Percentiles rank a stretch among this genome's conserved stretches.
These are phyloP conservation scores for Paedocypris micromegethes DNA, from an alignment of 2,797 vertebrate species.

Conservation along the genomic window DNA sequence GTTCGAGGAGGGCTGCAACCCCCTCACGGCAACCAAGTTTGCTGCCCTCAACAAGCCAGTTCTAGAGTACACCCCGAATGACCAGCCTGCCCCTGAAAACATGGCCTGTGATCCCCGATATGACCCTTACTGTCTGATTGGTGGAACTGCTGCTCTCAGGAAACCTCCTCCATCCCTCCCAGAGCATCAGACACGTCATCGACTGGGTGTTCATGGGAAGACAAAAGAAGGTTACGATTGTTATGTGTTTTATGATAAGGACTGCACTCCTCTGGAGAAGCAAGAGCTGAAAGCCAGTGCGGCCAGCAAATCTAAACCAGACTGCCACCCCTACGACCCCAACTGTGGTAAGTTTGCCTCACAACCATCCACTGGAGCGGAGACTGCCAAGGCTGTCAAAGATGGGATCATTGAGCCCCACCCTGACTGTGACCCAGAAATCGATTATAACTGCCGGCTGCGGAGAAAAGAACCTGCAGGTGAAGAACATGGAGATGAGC, in stretches of 20 bases:
- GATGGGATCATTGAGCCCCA: slow-evolving; percentile 65
- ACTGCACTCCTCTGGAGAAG: slow-evolving; percentile 61
- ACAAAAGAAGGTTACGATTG: slow-evolving; percentile 75
- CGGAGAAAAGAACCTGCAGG: slow-evolving; percentile 50
- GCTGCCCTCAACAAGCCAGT: slow-evolving; percentile 62
- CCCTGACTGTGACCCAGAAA: slow-evolving; percentile 72
- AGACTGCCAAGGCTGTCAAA: slow-evolving; percentile 34
- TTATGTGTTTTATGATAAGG: slow-evolving; percentile 72
- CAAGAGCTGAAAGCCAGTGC: slow-evolving; percentile 36
- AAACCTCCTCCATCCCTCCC: slow-evolving; percentile 56
- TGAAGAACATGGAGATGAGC: slow-evolving; percentile 47
- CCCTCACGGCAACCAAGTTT: slow-evolving; percentile 66
- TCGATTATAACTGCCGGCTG: slow-evolving; percentile 72
- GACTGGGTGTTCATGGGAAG: slow-evolving; percentile 65
- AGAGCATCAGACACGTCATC: slow-evolving; percentile 65
- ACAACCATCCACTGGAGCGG: slow-evolving; percentile 12
- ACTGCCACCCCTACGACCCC: slow-evolving; percentile 72
- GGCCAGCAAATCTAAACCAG: slow-evolving; percentile 33
- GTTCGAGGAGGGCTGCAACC: slow-evolving; percentile 69
- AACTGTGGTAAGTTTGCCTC: slow-evolving; percentile 59
- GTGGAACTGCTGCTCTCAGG: slow-evolving; percentile 59
- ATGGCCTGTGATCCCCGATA: slow-evolving; percentile 64
- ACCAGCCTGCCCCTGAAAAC: slow-evolving; percentile 46
- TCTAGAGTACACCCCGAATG: slow-evolving; percentile 57
- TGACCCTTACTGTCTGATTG: slow-evolving; percentile 67